These are phyloP conservation scores for Hemicentrotus pulcherrimus DNA, from an alignment of 35 echinoderm and acorn worm species.

Conservation along the genomic window DNA sequence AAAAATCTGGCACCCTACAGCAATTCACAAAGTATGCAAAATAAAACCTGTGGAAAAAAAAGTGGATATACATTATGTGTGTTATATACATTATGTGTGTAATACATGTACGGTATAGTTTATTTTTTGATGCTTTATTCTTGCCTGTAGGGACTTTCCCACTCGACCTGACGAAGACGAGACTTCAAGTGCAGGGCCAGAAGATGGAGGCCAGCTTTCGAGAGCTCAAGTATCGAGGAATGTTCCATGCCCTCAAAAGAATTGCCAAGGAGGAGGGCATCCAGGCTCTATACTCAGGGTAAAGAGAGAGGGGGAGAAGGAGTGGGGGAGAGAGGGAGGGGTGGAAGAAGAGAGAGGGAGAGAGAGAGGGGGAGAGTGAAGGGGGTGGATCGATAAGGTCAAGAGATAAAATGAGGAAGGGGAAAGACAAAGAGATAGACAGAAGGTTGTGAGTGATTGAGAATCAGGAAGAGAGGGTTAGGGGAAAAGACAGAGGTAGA, in stretches of 20 bases:
- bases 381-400: not conserved
- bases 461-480: too few relatives aligned
- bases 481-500: too few relatives aligned
- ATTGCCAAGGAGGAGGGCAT: slow-evolving; percentile 89
- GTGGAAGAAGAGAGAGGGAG: not conserved
- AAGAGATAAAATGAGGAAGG: not conserved
- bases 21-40: too few relatives aligned
- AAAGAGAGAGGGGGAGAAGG: not conserved
- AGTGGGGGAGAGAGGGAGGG: not conserved
- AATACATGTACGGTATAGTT: too few relatives aligned
- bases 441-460: too few relatives aligned
- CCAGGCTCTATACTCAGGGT: slow-evolving; percentile 85
- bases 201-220: slow-evolving; percentile 68
- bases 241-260: slow-evolving; percentile 78
- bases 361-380: not conserved
- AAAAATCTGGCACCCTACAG: too few relatives aligned
- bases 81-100: too few relatives aligned
- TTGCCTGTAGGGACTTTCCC: slow-evolving; percentile 88
- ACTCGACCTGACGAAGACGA: slow-evolving; percentile 91
- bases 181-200: slow-evolving; percentile 97
- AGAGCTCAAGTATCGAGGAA: slow-evolving; percentile 89
- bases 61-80: too few relatives aligned
- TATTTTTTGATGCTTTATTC: not conserved
- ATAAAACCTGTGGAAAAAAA: too few relatives aligned
- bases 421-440: not conserved